phyloP scores from a whole-genome alignment of 2,888 invertebrate genomes.

The Ochlodes sylvanus region DNA sequence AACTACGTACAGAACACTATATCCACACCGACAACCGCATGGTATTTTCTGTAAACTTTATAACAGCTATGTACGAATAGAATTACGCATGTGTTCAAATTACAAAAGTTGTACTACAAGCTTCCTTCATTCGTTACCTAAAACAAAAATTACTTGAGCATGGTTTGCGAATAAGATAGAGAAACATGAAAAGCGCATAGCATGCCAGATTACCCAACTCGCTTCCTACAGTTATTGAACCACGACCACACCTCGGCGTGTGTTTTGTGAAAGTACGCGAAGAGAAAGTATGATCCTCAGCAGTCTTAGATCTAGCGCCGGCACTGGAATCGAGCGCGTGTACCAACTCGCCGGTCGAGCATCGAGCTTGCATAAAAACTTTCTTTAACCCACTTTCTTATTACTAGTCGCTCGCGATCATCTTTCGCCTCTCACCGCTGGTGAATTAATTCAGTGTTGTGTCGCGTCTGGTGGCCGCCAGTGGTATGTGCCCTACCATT shows the following conservation, averaged over 20 bases:
- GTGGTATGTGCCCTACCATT: conserved; percentile 82
- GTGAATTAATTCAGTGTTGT: conserved; percentile 73
- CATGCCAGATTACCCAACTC: conserved; percentile 54
- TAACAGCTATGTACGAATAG: not conserved
- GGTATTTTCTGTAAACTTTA: conserved; percentile 1
- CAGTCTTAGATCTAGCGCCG: conserved; percentile 57
- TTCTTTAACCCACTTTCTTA: conserved; percentile 85
- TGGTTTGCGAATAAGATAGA: conserved; percentile 1
- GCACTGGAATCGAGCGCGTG: conserved; percentile 62
- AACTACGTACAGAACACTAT: conserved; percentile 6
- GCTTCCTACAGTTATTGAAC: conserved; percentile 69
- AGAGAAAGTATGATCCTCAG: conserved; percentile 78
- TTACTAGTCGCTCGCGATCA: conserved; percentile 61
- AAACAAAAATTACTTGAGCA: not conserved
- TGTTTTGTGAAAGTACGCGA: conserved; percentile 82
- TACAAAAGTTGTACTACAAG: not conserved
- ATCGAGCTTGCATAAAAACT: conserved; percentile 76
- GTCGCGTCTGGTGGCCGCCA: conserved; percentile 70
- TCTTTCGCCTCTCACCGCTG: conserved; percentile 76
- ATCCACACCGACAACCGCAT: not conserved
- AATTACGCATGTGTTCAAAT: no score
- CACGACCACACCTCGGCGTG: conserved; percentile 68
- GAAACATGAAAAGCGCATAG: conserved; percentile 19
- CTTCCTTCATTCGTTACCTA: not conserved
- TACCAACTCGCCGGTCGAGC: conserved; percentile 70